A percentile compares a stretch with the other conserved stretches of the same genome.
Evolutionary conservation across 2,113 vertebrate genomes (phyloP).

Genomic region (Laticauda colubrina): DNA sequence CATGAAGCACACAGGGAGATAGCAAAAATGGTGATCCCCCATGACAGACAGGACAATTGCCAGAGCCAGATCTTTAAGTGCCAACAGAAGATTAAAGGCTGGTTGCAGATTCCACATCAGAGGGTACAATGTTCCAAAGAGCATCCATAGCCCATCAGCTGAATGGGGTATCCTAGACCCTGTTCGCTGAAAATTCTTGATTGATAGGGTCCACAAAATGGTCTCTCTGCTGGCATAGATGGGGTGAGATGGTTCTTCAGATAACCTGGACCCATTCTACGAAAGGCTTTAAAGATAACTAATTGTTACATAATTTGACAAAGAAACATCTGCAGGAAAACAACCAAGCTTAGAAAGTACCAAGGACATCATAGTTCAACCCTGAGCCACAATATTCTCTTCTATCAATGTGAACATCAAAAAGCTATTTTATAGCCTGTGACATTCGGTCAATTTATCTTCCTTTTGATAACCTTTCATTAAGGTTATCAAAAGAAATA

Average conservation of each 20-base stretch:
- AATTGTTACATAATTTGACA: neutral
- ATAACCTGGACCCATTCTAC: neutral
- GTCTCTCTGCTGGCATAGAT: neutral
- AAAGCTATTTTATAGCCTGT: neutral
- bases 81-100: neutral
- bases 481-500: too few species aligned
- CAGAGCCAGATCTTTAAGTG: neutral
- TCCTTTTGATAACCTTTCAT: neutral
- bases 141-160: neutral
- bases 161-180: too few species aligned
- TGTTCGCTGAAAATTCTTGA: neutral
- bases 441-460: neutral
- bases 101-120: neutral
- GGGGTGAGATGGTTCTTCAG: neutral
- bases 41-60: neutral
- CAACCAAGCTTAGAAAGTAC: neutral
- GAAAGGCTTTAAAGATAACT: neutral
- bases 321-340: neutral
- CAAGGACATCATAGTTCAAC: neutral
- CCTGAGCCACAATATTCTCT: neutral
- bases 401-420: neutral
- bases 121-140: neutral
- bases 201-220: neutral
- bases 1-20: neutral
- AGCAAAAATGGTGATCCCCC: neutral